A percentile compares a stretch with the other conserved stretches of the same genome.
phyloP scores from a whole-genome alignment of 2,113 vertebrate species.

The Scomber scombrus region DNA sequence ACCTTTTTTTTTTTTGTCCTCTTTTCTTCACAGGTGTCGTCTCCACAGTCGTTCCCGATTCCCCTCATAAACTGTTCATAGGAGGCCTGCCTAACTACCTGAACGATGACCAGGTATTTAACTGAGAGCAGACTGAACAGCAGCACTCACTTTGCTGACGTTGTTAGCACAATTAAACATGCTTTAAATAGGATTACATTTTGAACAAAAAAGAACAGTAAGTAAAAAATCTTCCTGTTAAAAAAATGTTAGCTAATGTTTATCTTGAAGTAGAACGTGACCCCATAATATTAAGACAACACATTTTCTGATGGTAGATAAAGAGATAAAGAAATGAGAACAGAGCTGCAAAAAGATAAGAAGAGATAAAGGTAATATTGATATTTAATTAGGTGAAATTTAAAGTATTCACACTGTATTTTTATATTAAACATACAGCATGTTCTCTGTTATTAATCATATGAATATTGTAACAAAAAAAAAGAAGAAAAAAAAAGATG shows the following conservation, averaged over 20 bases:
- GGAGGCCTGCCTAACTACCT: constrained; percentile 87
- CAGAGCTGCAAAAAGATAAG: too few relatives aligned
- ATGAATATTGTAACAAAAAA: background rate
- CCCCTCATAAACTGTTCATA: constrained; percentile 86
- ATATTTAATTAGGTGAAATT: background rate
- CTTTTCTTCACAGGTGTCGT: constrained; percentile 77
- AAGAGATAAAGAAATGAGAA: too few relatives aligned
- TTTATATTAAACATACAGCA: constrained; percentile 12
- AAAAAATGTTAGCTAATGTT: background rate
- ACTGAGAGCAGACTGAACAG: constrained; percentile 22
- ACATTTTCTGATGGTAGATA: background rate
- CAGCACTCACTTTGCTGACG: constrained; percentile 20
- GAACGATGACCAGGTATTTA: constrained; percentile 85
- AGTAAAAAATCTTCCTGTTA: too few relatives aligned
- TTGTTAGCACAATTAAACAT: constrained; percentile 14
- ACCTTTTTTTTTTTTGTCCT: background rate
- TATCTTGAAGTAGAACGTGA: background rate
- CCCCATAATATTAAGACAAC: background rate
- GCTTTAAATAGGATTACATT: constrained; percentile 27
- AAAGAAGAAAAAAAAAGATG: too few relatives aligned
- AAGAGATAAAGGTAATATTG: too few relatives aligned
- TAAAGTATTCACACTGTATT: background rate
- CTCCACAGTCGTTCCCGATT: constrained; percentile 87
- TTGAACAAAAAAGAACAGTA: background rate
- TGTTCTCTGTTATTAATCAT: background rate